Conservation (phyloP, 2,888 invertebrate species). For the Caenorhabditis panamensis region DNA sequence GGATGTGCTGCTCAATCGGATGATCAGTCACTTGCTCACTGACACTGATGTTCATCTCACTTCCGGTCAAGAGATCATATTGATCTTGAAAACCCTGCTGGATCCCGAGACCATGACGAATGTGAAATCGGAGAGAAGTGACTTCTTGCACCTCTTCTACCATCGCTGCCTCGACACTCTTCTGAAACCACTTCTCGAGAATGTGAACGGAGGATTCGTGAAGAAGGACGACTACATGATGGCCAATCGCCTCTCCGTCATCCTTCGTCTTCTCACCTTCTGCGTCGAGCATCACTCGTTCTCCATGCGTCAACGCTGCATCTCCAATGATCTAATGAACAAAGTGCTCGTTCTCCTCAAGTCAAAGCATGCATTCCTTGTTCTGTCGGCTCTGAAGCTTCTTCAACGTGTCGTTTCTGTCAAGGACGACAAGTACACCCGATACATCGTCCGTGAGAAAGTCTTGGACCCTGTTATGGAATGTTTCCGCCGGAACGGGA, state of each 20-base stretch:
- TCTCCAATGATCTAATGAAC: conserved; percentile 95
- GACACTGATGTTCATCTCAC: conserved; percentile 95
- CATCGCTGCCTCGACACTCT: conserved; percentile 97
- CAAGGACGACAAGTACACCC: conserved; percentile 98
- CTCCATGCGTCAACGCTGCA: conserved; percentile 93
- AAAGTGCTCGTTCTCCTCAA: conserved; percentile 88
- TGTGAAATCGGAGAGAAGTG: conserved; percentile 93
- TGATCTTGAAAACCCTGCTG: conserved; percentile 82
- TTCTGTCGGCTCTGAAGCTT: conserved; percentile 94
- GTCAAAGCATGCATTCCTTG: conserved; percentile 86
- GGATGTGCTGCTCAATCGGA: conserved; percentile 91
- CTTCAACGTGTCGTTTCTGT: conserved; percentile 96
- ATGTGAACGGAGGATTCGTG: conserved; percentile 84
- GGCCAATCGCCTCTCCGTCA: conserved; percentile 94
- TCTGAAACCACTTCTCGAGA: conserved; percentile 94
- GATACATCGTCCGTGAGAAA: conserved; percentile 94
- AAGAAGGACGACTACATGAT: conserved; percentile 91
- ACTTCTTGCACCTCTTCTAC: conserved; percentile 98
- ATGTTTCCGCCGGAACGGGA: conserved; percentile 95
- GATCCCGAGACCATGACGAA: conserved; percentile 79
- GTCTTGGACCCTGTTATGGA: conserved; percentile 93
- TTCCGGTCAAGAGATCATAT: conserved; percentile 94
- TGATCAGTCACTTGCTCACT: conserved; percentile 97
- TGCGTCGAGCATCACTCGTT: conserved; percentile 95
- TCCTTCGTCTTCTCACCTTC: conserved; percentile 95